Conservation (phyloP, 2,797 vertebrate genomes). For the Sciaenops ocellatus region DNA sequence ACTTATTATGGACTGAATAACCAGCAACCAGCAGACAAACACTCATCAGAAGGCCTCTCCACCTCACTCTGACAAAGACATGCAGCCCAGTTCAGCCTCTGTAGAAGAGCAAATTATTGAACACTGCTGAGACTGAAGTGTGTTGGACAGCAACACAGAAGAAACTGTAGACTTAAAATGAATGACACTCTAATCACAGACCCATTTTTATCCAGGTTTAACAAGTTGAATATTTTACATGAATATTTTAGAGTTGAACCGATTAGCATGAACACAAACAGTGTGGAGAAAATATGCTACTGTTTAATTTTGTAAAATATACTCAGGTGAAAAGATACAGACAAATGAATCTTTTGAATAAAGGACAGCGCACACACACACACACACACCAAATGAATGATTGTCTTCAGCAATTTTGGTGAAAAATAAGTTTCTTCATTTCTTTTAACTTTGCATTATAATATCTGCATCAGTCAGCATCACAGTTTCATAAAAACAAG, state of each 20-base stretch:
- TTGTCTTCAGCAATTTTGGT: no score
- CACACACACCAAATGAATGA: no score
- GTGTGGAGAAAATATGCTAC: slow-evolving; percentile 22
- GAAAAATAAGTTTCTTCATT: no score
- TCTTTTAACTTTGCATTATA: no score
- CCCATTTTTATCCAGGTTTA: background rate
- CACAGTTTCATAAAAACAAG: no score
- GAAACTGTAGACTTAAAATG: background rate
- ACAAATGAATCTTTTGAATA: background rate
- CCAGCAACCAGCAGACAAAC: slow-evolving; percentile 38
- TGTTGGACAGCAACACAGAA: background rate
- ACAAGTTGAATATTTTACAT: background rate
- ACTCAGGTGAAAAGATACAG: background rate
- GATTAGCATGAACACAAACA: slow-evolving; percentile 10
- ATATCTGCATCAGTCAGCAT: no score
- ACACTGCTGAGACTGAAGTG: slow-evolving; percentile 3
- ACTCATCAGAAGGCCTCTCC: slow-evolving; percentile 47
- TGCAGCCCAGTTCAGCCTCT: slow-evolving; percentile 20
- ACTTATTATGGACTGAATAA: slow-evolving; percentile 46
- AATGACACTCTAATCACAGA: background rate
- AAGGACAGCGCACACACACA: background rate
- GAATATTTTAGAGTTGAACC: slow-evolving; percentile 20
- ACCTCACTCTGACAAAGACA: slow-evolving; percentile 27
- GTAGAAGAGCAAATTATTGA: background rate
- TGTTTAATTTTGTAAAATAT: background rate